phyloP scores from a whole-genome alignment of 2,888 invertebrate genomes.

The Drosophila emarginata region DNA sequence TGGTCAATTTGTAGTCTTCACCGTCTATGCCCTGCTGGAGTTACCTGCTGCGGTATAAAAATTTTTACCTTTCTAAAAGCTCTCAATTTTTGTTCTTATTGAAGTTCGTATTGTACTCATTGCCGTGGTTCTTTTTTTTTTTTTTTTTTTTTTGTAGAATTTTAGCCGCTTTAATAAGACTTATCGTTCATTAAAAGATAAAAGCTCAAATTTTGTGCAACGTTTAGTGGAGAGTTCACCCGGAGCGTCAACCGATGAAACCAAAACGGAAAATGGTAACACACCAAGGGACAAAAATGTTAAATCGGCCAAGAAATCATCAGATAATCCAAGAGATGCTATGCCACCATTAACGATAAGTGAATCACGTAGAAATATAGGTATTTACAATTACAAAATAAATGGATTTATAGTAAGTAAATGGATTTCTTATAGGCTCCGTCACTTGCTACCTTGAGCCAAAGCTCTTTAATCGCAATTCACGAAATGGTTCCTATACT shows the following conservation, averaged over 20 bases:
- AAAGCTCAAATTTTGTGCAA: slow-evolving; percentile 79
- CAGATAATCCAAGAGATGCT: slow-evolving; percentile 61
- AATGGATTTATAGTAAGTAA: too few species aligned
- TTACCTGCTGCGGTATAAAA: slow-evolving; percentile 79
- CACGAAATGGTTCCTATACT: slow-evolving; percentile 73
- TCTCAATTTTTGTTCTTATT: background rate
- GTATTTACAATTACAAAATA: slow-evolving; percentile 44
- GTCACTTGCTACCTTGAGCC: slow-evolving; percentile 82
- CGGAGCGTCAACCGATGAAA: slow-evolving; percentile 34
- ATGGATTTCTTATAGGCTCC: slow-evolving; percentile 69
- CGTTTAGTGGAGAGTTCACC: slow-evolving; percentile 69
- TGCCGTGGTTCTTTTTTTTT: too few species aligned
- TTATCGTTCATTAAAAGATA: slow-evolving; percentile 81
- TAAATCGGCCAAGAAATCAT: slow-evolving; percentile 52
- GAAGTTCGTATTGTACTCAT: too few species aligned
- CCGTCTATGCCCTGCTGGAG: slow-evolving; percentile 82
- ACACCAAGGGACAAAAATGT: slow-evolving; percentile 26
- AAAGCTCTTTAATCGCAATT: slow-evolving; percentile 80
- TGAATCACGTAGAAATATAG: slow-evolving; percentile 81
- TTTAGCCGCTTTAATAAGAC: slow-evolving; percentile 82
- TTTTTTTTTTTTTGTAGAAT: slow-evolving; percentile 60
- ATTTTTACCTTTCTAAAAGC: background rate
- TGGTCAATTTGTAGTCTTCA: slow-evolving; percentile 82
- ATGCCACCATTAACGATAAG: slow-evolving; percentile 80
- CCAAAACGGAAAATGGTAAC: slow-evolving; percentile 35